Conservation (phyloP, 2,888 invertebrate species). For the Tridacna crocea region DNA sequence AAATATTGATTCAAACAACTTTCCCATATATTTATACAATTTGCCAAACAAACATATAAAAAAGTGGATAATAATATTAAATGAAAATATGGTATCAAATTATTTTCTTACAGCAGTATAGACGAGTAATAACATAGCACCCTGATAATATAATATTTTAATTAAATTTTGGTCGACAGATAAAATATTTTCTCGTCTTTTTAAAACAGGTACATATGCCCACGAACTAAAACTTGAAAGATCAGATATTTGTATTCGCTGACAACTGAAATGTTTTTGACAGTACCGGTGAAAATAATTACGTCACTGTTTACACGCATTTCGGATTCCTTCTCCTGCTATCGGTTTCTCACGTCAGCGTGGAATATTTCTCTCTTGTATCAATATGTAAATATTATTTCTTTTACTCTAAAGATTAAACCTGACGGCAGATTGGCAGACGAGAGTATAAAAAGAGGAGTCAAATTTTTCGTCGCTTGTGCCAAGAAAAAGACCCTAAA, state of each 20-base stretch:
- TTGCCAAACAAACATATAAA: constrained; percentile 21
- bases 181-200: constrained; percentile 59
- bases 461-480: background rate
- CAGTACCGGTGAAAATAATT: constrained; percentile 19
- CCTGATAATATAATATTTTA: constrained; percentile 34
- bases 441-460: background rate
- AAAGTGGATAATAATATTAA: constrained; percentile 13
- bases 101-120: constrained; percentile 8
- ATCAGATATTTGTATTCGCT: constrained; percentile 30
- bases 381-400: constrained; percentile 57
- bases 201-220: constrained; percentile 11
- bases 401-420: constrained; percentile 27
- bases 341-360: constrained; percentile 19
- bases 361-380: constrained; percentile 19
- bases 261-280: constrained; percentile 29
- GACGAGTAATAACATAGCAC: constrained; percentile 12
- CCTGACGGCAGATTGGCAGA: constrained; percentile 14
- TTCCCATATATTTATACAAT: constrained; percentile 22
- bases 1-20: constrained; percentile 26
- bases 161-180: constrained; percentile 46
- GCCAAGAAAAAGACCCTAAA: background rate
- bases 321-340: constrained; percentile 7
- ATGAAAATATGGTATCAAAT: constrained; percentile 17
- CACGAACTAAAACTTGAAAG: background rate
- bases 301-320: constrained; percentile 41